A percentile compares a stretch with the other conserved stretches of the same genome.
phyloP scores from a whole-genome alignment of 2,113 vertebrate species.

The Cyanoramphus novaezelandiae region DNA sequence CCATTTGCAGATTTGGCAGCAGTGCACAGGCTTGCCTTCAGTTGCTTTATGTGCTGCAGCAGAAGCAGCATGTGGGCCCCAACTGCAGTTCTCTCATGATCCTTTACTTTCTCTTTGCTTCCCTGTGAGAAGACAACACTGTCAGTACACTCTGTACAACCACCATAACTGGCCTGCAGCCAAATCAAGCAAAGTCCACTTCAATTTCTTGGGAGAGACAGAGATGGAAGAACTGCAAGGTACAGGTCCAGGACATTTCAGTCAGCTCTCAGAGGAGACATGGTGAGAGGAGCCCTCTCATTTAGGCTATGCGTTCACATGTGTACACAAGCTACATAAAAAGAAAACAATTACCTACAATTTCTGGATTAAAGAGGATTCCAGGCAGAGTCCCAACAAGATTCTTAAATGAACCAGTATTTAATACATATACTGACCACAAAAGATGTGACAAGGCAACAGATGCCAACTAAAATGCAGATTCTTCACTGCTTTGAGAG shows the following conservation, averaged over 20 bases:
- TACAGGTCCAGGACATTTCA: background rate
- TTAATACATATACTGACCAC: background rate
- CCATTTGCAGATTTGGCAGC: background rate
- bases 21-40: conserved; percentile 46
- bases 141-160: background rate
- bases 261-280: background rate
- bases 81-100: conserved; percentile 73
- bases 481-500: background rate
- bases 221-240: background rate
- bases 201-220: background rate
- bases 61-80: conserved; percentile 77
- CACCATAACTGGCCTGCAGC: background rate
- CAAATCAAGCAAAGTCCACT: background rate
- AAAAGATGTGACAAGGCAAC: background rate
- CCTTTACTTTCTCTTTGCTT: conserved; percentile 68
- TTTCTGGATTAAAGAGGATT: background rate
- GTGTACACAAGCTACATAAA: background rate
- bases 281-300: background rate
- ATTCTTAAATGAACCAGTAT: background rate
- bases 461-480: background rate
- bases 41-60: conserved; percentile 67
- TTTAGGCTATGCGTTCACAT: background rate
- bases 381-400: background rate
- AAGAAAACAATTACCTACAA: background rate
- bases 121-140: conserved; percentile 63